These are phyloP conservation scores for Zonitis immaculata DNA, from an alignment of 2,888 invertebrate species.

Conservation along the genomic window DNA sequence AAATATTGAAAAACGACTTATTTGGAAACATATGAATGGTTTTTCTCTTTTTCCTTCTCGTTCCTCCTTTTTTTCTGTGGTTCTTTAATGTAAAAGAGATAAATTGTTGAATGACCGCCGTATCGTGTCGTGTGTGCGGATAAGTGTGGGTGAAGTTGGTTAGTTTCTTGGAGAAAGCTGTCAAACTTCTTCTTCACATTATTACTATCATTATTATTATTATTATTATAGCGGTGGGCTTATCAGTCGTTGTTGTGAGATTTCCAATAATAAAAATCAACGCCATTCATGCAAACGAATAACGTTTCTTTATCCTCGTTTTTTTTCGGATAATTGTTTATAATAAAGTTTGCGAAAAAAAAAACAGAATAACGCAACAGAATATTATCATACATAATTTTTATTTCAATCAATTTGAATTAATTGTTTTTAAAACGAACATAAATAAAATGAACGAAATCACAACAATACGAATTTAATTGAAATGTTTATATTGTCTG, in stretches of 20 bases:
- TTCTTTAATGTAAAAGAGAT: neutral
- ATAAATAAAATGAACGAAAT: neutral
- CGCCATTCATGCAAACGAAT: neutral
- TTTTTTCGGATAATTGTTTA: neutral
- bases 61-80: too few species aligned
- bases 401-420: neutral
- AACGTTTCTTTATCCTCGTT: neutral
- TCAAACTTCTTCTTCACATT: neutral
- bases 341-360: too few species aligned
- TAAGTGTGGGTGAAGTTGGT: neutral
- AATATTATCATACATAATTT: too few species aligned
- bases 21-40: neutral
- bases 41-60: neutral
- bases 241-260: neutral
- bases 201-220: neutral
- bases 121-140: neutral
- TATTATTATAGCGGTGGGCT: neutral
- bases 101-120: neutral
- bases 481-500: neutral
- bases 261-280: neutral
- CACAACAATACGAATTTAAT: neutral
- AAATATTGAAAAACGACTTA: neutral
- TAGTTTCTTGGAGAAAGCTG: neutral
- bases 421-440: too few species aligned
- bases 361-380: too few species aligned